phyloP scores from a whole-genome alignment of 2,113 vertebrate genomes.

The Corvus hawaiiensis region DNA sequence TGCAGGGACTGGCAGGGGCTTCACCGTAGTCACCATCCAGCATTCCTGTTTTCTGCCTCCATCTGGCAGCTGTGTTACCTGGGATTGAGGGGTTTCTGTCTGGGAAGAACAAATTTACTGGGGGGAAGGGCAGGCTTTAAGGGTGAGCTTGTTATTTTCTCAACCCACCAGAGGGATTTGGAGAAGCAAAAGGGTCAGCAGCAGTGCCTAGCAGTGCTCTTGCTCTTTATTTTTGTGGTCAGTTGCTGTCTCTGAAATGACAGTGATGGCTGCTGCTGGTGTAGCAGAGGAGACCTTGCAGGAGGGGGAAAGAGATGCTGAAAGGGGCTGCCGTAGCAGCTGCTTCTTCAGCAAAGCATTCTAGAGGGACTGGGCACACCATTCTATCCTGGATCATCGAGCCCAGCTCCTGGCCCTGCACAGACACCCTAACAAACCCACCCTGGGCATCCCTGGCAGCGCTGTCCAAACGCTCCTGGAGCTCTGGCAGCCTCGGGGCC shows the following conservation, averaged over 20 bases:
- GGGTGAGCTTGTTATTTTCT: background rate
- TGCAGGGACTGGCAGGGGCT: background rate
- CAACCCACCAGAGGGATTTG: background rate
- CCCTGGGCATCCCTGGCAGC: rapidly evolving
- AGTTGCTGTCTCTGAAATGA: background rate
- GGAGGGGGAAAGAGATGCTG: background rate
- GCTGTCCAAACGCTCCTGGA: rapidly evolving
- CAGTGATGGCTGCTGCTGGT: rapidly evolving
- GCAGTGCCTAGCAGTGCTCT: background rate
- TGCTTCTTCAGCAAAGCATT: background rate
- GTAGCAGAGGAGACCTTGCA: background rate
- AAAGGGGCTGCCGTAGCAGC: background rate
- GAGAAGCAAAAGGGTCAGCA: background rate
- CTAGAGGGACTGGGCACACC: rapidly evolving
- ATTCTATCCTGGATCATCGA: rapidly evolving
- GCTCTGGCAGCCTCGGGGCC: background rate
- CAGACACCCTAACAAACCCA: background rate
- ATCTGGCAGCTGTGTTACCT: background rate
- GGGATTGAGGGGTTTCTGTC: background rate
- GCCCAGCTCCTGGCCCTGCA: rapidly evolving
- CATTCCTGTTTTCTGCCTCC: background rate
- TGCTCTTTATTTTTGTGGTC: background rate
- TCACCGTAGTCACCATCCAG: background rate
- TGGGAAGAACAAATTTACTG: background rate
- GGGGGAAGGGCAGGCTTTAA: background rate